phyloP scores from a whole-genome alignment of 2,888 invertebrate species.

The Leptinotarsa tumamoca region DNA sequence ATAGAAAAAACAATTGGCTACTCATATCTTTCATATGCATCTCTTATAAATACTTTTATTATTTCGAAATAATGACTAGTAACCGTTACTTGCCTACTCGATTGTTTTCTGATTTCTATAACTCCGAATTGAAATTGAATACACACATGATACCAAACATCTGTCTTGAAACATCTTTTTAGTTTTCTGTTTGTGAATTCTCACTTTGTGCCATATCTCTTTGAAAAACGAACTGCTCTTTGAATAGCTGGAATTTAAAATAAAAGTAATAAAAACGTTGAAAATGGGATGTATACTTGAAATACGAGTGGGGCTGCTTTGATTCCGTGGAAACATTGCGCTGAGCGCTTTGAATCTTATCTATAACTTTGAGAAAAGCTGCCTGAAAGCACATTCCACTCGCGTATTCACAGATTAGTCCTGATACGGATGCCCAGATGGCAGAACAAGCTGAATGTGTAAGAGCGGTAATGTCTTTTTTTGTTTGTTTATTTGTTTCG shows the following conservation, averaged over 20 bases:
- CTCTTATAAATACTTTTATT: too few species aligned
- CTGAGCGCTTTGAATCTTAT: constrained; percentile 49
- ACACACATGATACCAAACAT: too few species aligned
- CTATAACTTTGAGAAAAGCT: constrained; percentile 22
- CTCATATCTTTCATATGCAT: too few species aligned
- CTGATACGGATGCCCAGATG: constrained; percentile 59
- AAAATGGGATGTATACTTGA: constrained; percentile 6
- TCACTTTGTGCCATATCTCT: background rate
- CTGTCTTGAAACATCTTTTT: too few species aligned
- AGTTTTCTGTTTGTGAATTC: too few species aligned
- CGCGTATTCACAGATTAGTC: constrained; percentile 62
- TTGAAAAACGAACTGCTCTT: background rate
- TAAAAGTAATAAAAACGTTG: constrained; percentile 1
- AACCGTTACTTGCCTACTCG: too few species aligned
- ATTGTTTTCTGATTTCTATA: too few species aligned
- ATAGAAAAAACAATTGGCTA: too few species aligned
- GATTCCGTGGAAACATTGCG: constrained; percentile 43
- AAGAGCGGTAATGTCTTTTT: constrained; percentile 60
- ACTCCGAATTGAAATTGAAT: too few species aligned
- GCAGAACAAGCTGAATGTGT: constrained; percentile 55
- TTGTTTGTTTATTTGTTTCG: constrained; percentile 59
- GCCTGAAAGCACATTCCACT: constrained; percentile 46
- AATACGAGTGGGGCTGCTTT: constrained; percentile 40
- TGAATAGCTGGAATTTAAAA: constrained; percentile 6
- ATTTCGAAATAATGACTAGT: too few species aligned